Evolutionary conservation across 2,113 vertebrate genomes (phyloP).

Genomic region (Aythya baeri): DNA sequence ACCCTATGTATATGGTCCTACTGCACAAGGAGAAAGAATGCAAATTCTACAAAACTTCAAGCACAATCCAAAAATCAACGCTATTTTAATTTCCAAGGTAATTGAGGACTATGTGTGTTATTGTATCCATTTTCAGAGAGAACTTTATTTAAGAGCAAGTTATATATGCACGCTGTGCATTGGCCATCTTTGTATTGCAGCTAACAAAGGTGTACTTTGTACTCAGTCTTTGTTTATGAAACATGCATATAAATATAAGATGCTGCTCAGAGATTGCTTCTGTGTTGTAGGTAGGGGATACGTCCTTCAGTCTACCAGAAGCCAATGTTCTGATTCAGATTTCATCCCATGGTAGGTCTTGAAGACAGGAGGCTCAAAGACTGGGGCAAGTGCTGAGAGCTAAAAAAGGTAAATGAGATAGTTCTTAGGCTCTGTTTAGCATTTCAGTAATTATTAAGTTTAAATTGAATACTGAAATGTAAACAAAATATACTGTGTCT

Average conservation of each 20-base stretch:
- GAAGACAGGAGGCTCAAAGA: conserved; percentile 97
- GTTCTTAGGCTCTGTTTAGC: neutral
- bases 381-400: conserved; percentile 93
- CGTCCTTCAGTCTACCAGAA: conserved; percentile 95
- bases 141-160: neutral
- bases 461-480: neutral
- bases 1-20: conserved; percentile 96
- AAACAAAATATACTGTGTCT: neutral
- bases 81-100: conserved; percentile 99
- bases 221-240: neutral
- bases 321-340: conserved; percentile 98
- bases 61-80: conserved; percentile 99
- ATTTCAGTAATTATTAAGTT: neutral
- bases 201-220: neutral
- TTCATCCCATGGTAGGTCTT: conserved; percentile 95
- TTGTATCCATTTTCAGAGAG: neutral
- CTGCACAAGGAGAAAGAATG: conserved; percentile 97
- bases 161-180: fast-evolving
- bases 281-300: conserved; percentile 90
- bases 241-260: neutral
- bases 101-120: neutral
- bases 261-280: neutral
- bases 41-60: conserved; percentile 99
- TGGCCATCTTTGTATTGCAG: neutral
- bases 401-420: conserved; percentile 88